These are phyloP conservation scores for Chloroclysta siterata DNA, from an alignment of 2,888 invertebrate genomes.

Conservation along the genomic window DNA sequence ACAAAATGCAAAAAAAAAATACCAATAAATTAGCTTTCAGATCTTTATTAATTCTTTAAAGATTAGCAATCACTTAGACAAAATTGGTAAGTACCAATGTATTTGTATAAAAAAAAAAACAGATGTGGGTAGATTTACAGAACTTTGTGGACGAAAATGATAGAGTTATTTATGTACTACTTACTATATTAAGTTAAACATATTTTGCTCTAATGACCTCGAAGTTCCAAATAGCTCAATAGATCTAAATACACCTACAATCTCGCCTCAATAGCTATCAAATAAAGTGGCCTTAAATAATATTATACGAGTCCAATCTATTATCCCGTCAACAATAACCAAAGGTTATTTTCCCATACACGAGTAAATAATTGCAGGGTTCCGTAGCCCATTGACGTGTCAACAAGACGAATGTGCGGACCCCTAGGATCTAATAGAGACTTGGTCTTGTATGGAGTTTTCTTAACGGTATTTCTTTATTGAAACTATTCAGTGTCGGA, in stretches of 20 bases:
- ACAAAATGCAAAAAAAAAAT: too few relatives aligned
- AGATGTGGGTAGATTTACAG: too few relatives aligned
- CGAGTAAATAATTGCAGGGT: conserved; percentile 59
- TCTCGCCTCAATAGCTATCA: background rate
- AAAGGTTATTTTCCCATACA: conserved; percentile 34
- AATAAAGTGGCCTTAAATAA: conserved; percentile 7
- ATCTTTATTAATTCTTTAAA: too few relatives aligned
- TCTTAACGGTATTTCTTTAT: conserved; percentile 18
- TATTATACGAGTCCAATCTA: conserved; percentile 19
- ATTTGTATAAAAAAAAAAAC: too few relatives aligned
- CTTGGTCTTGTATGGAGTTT: conserved; percentile 24
- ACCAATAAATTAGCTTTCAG: too few relatives aligned
- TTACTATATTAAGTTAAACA: too few relatives aligned
- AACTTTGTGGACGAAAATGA: too few relatives aligned
- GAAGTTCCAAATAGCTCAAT: background rate
- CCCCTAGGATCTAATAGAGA: conserved; percentile 31
- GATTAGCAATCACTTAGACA: too few relatives aligned
- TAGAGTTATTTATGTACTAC: too few relatives aligned
- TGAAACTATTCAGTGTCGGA: conserved; percentile 13
- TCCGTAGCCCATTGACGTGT: conserved; percentile 57
- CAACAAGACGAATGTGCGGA: conserved; percentile 61
- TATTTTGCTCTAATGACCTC: too few relatives aligned
- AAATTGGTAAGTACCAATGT: too few relatives aligned
- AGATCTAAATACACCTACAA: background rate
- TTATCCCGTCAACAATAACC: conserved; percentile 30